Percentiles rank a stretch among this genome's conserved stretches.
These are phyloP conservation scores for Drosophila ezoana DNA, from an alignment of 2,888 invertebrate species.

Conservation along the genomic window DNA sequence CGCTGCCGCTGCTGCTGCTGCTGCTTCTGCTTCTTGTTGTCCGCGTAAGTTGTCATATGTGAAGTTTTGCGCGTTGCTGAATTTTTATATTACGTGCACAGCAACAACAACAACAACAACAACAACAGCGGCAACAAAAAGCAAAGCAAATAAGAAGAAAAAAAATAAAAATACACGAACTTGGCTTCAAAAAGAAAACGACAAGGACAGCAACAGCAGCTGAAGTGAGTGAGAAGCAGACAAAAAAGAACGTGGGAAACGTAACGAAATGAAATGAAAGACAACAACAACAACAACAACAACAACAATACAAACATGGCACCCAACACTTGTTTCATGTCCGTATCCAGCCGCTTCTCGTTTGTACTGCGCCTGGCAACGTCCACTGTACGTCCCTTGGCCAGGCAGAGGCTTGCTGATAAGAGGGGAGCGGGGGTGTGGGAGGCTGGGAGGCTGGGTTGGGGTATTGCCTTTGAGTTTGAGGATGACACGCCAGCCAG, in stretches of 20 bases:
- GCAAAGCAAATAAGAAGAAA: conserved; percentile 25
- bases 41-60: conserved; percentile 71
- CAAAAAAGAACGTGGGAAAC: conserved; percentile 22
- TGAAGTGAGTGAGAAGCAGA: conserved; percentile 5
- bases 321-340: conserved; percentile 74
- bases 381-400: conserved; percentile 41
- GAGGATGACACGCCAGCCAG: conserved; percentile 32
- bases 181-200: conserved; percentile 67
- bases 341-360: conserved; percentile 50
- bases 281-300: conserved; percentile 52
- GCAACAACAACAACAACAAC: conserved; percentile 37
- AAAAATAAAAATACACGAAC: conserved; percentile 34
- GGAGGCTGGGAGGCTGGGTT: not conserved
- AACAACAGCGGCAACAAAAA: conserved; percentile 16
- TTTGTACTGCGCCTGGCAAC: conserved; percentile 50
- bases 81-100: conserved; percentile 69
- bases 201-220: conserved; percentile 32
- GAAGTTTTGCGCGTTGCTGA: conserved; percentile 78
- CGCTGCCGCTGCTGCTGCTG: conserved; percentile 19
- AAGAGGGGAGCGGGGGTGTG: not conserved
- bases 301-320: conserved; percentile 70
- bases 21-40: conserved; percentile 46
- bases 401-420: conserved; percentile 1
- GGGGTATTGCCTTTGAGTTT: conserved; percentile 28
- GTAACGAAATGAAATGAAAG: conserved; percentile 62